phyloP scores from a whole-genome alignment of 2,113 vertebrate species.

The Terrapene triunguis region DNA sequence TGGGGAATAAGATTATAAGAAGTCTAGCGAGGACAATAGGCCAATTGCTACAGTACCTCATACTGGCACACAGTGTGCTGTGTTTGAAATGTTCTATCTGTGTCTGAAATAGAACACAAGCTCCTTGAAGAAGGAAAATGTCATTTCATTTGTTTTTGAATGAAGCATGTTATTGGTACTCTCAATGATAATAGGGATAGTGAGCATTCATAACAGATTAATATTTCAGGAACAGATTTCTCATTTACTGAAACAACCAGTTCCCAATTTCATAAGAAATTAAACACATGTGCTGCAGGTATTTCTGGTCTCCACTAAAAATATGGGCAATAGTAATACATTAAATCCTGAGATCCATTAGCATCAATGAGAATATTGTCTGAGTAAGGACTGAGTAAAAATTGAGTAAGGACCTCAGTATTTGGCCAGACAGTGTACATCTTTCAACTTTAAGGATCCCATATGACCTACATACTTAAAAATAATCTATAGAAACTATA shows the following conservation, averaged over 20 bases:
- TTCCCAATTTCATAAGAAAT: background rate
- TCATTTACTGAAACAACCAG: background rate
- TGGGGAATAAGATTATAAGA: background rate
- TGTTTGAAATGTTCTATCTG: constrained; percentile 4
- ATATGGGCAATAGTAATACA: rapidly evolving
- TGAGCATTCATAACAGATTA: background rate
- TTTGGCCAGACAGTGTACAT: background rate
- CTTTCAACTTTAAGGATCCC: background rate
- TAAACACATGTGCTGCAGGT: rapidly evolving
- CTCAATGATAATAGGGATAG: background rate
- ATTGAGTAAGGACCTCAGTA: background rate
- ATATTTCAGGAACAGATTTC: constrained; percentile 5
- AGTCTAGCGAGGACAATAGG: background rate
- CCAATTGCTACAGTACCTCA: constrained; percentile 7
- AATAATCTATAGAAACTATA: background rate
- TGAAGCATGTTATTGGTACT: background rate
- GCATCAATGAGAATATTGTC: background rate
- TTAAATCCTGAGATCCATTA: background rate
- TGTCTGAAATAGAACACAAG: background rate
- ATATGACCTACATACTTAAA: rapidly evolving
- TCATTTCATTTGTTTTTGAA: constrained; percentile 17
- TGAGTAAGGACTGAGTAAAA: background rate
- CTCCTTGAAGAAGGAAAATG: background rate
- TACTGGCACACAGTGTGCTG: background rate
- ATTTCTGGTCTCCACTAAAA: background rate